phyloP scores from a whole-genome alignment of 1,140 invertebrate genomes.

The Chironomus striatipennis region DNA sequence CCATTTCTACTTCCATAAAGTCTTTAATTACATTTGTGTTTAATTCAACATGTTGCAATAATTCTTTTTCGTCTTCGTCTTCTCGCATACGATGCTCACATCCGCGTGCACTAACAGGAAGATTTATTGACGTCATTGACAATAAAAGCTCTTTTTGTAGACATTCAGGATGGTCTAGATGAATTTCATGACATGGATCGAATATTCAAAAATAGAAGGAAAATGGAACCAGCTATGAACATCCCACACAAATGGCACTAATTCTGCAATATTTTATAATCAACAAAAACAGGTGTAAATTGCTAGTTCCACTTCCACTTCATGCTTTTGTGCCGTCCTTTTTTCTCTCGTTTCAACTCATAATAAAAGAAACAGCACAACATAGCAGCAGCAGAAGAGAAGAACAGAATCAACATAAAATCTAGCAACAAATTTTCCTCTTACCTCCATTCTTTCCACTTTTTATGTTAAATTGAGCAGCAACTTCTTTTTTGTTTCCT shows the following conservation, averaged over 20 bases:
- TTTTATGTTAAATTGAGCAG: neutral
- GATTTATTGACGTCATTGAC: constrained; percentile 4
- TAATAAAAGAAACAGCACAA: neutral
- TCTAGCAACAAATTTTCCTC: neutral
- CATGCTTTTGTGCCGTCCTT: neutral
- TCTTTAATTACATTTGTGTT: neutral
- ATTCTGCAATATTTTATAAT: neutral
- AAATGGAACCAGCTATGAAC: too few relatives aligned
- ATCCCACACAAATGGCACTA: neutral
- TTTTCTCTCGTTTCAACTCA: neutral
- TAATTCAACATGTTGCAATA: too few relatives aligned
- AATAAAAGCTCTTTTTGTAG: neutral
- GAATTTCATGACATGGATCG: too few relatives aligned
- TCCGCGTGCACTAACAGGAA: neutral
- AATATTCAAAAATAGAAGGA: too few relatives aligned
- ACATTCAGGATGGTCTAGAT: too few relatives aligned
- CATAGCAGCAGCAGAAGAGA: neutral
- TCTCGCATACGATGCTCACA: too few relatives aligned
- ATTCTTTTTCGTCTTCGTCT: too few relatives aligned
- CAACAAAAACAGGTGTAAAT: constrained; percentile 8
- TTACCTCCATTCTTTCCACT: neutral
- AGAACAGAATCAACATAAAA: neutral
- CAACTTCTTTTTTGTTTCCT: neutral
- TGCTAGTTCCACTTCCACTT: neutral
- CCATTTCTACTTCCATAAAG: constrained; percentile 2